phyloP scores from a whole-genome alignment of 2,113 vertebrate genomes.

The Benitochromis conjunctus region DNA sequence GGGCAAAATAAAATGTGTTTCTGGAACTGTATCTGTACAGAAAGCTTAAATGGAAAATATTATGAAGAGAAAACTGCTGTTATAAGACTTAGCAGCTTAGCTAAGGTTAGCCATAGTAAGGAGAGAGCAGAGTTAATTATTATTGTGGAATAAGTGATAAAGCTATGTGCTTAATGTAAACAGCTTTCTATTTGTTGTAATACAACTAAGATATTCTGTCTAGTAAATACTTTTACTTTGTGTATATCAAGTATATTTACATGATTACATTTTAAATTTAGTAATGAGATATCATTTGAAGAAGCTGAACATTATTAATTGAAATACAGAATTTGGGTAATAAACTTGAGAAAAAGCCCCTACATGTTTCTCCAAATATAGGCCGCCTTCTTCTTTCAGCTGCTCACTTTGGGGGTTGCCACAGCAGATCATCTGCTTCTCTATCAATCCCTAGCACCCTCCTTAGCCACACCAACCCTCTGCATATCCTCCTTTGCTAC shows the following conservation, averaged over 20 bases:
- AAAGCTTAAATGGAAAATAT: background rate
- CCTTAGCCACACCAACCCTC: background rate
- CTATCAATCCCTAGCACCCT: background rate
- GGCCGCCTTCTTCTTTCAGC: background rate
- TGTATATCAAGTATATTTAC: background rate
- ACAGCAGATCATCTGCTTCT: background rate
- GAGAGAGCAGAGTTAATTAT: background rate
- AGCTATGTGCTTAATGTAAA: background rate
- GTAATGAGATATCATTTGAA: background rate
- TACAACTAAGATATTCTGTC: background rate
- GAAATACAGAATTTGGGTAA: background rate
- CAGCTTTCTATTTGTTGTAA: background rate
- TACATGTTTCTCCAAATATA: background rate
- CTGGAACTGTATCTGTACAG: background rate
- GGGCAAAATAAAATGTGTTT: background rate
- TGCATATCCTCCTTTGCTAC: background rate
- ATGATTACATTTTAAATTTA: background rate
- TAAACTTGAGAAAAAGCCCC: background rate
- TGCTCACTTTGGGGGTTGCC: background rate
- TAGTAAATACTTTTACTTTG: background rate
- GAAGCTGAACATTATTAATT: background rate
- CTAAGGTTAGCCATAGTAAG: background rate
- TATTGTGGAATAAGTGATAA: background rate
- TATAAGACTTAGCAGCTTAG: background rate
- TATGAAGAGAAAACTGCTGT: background rate